Evolutionary conservation across 2,888 invertebrate species (phyloP), one percentile per base, ranked within the genome.

Genomic region (Yponomeuta evonymella): DNA sequence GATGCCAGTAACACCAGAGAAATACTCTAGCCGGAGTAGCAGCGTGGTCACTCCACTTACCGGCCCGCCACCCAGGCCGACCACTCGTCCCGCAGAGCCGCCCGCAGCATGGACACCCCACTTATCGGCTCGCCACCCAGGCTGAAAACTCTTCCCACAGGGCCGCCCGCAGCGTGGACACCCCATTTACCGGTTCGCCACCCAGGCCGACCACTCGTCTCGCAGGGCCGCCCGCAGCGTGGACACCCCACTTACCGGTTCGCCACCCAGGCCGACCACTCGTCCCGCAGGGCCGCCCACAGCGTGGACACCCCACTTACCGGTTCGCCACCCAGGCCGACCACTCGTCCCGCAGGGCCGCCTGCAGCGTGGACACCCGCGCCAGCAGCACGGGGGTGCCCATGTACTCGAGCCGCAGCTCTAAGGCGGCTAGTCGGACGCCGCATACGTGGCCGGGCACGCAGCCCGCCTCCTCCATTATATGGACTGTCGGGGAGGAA

Each of bases 341-440:
- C 98, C 98, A 98, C 86, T 98, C 97, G 87, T 98, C 98, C 73
- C 95, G 93, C 73, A 98, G 93, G 71, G 95, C 95, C 0, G 97
- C 96, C 70, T 95, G 95, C 75, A 98, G 94, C 15, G 95, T 94
- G 76, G 97, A 97, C 68, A 98, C 96, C 70, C 98, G 93, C 11
- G 96, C 96, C 96, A 99, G 97, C 73, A 99, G 91, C 72, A 98
- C 98, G 63, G 97, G 96, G n/a, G 98, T 97, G 73, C 98, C 98
- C 99, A 99, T 99, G 93, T 99, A 99, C 92, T 99, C 99, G 72
- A 99, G 93, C 30, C 98, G 94, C 76, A 98, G 93, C 88, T 99
- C 98, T 70, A 98, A 88, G 15, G 98, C 98, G 79, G 95, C 95
- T 74, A 98, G 93, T 78, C 96, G 95, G 74, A 97, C 87, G 68